Conservation (phyloP, 2,113 vertebrate genomes). For the Ailurus styani region DNA sequence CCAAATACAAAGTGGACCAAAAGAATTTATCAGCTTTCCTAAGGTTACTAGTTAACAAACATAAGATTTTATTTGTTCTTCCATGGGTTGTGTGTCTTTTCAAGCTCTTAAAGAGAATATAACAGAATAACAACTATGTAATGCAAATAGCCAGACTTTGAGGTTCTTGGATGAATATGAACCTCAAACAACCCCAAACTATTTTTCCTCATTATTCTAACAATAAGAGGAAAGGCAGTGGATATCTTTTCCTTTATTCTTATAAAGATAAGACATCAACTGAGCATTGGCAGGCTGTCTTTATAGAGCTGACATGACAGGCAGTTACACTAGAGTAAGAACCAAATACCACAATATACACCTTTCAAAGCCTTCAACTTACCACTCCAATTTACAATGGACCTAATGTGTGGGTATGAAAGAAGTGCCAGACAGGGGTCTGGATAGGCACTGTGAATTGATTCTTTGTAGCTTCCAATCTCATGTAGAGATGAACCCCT, state of each 20-base stretch:
- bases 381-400: background rate
- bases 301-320: background rate
- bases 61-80: slow-evolving; percentile 8
- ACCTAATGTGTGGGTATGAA: background rate
- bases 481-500: background rate
- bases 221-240: background rate
- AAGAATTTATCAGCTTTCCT: background rate
- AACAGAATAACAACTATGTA: background rate
- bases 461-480: slow-evolving; percentile 6
- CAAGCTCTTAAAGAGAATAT: slow-evolving; percentile 35
- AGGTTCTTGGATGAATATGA: slow-evolving; percentile 11
- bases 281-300: background rate
- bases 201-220: slow-evolving; percentile 6
- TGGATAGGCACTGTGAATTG: background rate
- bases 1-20: background rate
- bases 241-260: background rate
- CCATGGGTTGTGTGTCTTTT: background rate
- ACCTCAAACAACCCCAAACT: background rate
- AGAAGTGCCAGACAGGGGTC: background rate
- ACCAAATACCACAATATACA: background rate
- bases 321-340: background rate
- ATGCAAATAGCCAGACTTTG: slow-evolving; percentile 2
- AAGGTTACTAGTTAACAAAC: slow-evolving; percentile 14
- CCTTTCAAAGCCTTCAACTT: background rate
- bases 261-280: background rate